phyloP scores from a whole-genome alignment of 2,888 invertebrate species.

The Oxyscelio sp. region DNA sequence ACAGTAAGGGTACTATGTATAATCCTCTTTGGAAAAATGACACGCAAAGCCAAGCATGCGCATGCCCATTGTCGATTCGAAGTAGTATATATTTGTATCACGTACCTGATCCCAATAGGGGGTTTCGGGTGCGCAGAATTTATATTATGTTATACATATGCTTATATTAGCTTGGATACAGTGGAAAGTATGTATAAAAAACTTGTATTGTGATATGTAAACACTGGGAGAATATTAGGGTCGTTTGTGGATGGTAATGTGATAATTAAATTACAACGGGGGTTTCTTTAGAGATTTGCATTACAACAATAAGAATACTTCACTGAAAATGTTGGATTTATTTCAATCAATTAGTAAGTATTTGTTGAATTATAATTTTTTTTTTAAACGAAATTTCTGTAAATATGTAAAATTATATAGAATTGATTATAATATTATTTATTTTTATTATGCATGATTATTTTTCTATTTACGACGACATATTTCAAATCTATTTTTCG shows the following conservation, averaged over 20 bases:
- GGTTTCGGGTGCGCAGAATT: slow-evolving; percentile 37
- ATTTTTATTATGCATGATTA: too few relatives aligned
- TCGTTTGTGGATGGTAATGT: slow-evolving; percentile 13
- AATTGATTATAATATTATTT: too few relatives aligned
- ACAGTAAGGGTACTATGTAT: slow-evolving; percentile 73
- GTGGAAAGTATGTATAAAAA: slow-evolving; percentile 36
- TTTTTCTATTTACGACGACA: too few relatives aligned
- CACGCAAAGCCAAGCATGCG: slow-evolving; percentile 74
- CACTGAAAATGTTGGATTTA: neutral
- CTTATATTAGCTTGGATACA: slow-evolving; percentile 50
- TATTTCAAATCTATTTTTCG: too few relatives aligned
- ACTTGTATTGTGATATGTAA: slow-evolving; percentile 55
- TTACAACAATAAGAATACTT: neutral
- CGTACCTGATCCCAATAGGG: slow-evolving; percentile 59
- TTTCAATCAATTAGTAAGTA: too few relatives aligned
- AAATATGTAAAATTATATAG: too few relatives aligned
- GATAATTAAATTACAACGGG: slow-evolving; percentile 51
- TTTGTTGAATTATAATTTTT: too few relatives aligned
- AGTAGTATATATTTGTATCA: slow-evolving; percentile 60
- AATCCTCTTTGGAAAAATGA: slow-evolving; percentile 73
- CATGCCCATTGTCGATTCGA: slow-evolving; percentile 55
- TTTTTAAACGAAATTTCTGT: too few relatives aligned
- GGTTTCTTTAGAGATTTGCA: neutral
- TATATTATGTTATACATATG: slow-evolving; percentile 27
- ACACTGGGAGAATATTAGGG: slow-evolving; percentile 33